A percentile compares a stretch with the other conserved stretches of the same genome.
Conservation (phyloP, 2,888 invertebrate species). For the Phlogophora meticulosa region DNA sequence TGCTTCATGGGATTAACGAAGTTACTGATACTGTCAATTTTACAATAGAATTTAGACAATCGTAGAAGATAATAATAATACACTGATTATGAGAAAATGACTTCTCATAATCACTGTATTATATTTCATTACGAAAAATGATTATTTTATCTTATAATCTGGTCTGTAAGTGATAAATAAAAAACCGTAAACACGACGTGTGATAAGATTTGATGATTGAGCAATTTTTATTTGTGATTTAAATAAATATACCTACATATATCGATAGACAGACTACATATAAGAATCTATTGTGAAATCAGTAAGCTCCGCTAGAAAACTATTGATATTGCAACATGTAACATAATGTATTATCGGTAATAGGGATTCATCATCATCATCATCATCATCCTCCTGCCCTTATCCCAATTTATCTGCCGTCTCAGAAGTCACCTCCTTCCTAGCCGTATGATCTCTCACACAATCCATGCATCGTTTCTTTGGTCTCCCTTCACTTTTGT, state of each 20-base stretch:
- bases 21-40: not conserved
- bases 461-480: too few relatives aligned
- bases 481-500: too few relatives aligned
- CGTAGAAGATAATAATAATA: not conserved
- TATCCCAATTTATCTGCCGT: too few relatives aligned
- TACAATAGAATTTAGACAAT: not conserved
- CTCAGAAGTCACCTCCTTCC: too few relatives aligned
- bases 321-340: not conserved
- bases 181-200: not conserved
- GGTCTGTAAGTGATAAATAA: constrained; percentile 3
- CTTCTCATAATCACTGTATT: not conserved
- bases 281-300: constrained; percentile 5
- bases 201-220: constrained; percentile 17
- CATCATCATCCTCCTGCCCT: too few relatives aligned
- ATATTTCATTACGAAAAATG: not conserved
- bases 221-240: not conserved
- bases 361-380: not conserved
- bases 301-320: not conserved
- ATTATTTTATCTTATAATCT: constrained; percentile 14
- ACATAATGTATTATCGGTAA: too few relatives aligned
- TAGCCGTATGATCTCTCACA: too few relatives aligned
- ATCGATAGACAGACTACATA: too few relatives aligned
- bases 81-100: not conserved
- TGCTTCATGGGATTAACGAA: not conserved
- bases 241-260: not conserved